These are phyloP conservation scores for Alca torda DNA, from an alignment of 2,797 vertebrate genomes.

Conservation along the genomic window DNA sequence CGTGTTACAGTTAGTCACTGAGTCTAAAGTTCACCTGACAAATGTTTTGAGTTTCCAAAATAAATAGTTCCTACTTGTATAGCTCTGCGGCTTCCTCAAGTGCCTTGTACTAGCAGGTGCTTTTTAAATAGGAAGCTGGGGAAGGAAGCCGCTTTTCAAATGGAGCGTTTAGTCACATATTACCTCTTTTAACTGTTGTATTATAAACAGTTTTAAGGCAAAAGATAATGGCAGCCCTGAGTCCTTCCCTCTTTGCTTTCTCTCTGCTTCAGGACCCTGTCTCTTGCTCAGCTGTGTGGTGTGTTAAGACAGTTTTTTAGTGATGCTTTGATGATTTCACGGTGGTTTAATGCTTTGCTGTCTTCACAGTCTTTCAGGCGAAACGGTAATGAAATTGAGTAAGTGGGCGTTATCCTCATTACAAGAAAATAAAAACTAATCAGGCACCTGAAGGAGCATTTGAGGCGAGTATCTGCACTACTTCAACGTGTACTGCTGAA, in stretches of 20 bases:
- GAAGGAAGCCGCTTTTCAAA: background rate
- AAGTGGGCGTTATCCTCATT: background rate
- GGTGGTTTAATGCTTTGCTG: background rate
- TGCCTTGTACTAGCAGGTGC: background rate
- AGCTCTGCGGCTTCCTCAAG: accelerated
- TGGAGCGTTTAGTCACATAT: accelerated
- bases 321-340: background rate
- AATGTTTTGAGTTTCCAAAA: background rate
- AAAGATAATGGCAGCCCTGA: background rate
- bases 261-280: background rate
- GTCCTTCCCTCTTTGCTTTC: background rate
- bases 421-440: background rate
- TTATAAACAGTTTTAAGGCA: background rate
- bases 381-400: background rate
- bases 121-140: background rate
- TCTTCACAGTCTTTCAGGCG: background rate
- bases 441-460: background rate
- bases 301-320: background rate
- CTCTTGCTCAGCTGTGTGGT: background rate
- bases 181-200: background rate
- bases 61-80: background rate
- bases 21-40: background rate
- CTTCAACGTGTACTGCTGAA: background rate
- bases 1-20: background rate
- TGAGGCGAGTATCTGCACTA: background rate